phyloP scores from a whole-genome alignment of 2,113 vertebrate species.

The Fukomys damarensis region DNA sequence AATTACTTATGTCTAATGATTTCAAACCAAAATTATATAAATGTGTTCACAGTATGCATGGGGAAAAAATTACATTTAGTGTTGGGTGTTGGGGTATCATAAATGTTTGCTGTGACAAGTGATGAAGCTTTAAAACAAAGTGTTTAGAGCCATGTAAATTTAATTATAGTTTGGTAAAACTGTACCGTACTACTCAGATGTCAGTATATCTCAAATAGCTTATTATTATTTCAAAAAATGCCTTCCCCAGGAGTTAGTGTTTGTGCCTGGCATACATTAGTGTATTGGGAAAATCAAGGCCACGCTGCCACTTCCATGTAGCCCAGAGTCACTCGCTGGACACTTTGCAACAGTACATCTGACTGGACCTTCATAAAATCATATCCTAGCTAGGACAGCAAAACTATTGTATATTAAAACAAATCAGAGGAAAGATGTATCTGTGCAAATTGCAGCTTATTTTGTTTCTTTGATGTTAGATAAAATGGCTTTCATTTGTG shows the following conservation, averaged over 20 bases:
- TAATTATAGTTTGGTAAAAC: not conserved
- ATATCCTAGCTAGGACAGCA: conserved; percentile 24
- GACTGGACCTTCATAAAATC: conserved; percentile 7
- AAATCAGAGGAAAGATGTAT: conserved; percentile 63
- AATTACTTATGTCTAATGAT: not conserved
- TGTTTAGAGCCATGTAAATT: not conserved
- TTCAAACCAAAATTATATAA: conserved; percentile 42
- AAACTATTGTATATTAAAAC: not conserved
- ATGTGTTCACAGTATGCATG: not conserved
- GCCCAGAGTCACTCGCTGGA: not conserved
- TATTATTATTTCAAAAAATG: not conserved
- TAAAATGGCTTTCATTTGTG: conserved; percentile 73
- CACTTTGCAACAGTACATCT: conserved; percentile 11
- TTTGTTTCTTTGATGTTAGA: conserved; percentile 83
- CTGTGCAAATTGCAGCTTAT: conserved; percentile 63
- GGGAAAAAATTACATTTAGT: not conserved
- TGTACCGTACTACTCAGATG: not conserved
- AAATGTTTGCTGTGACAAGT: not conserved
- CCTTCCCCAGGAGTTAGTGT: not conserved
- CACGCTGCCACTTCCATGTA: not conserved
- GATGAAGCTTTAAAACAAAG: not conserved
- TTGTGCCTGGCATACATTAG: not conserved
- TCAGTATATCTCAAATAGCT: not conserved
- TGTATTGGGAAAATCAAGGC: not conserved
- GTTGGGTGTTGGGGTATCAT: rapidly evolving